phyloP scores from a whole-genome alignment of 64 coral and sea anemone genomes.

The Pocillopora damicornis region DNA sequence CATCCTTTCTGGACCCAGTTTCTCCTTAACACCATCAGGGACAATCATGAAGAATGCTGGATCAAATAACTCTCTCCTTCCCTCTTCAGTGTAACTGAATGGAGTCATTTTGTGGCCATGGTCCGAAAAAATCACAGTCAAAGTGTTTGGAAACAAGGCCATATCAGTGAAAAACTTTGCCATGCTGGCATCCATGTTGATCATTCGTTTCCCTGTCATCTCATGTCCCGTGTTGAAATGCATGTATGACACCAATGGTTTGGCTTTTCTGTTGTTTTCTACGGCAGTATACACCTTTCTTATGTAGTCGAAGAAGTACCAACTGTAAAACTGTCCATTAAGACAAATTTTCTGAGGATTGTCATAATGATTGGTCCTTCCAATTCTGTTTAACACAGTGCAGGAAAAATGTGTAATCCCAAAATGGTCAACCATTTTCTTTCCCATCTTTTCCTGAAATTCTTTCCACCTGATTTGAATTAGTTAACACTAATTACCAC shows the following conservation, averaged over 20 bases:
- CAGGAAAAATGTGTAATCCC: constrained; percentile 65
- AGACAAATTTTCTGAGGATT: constrained; percentile 41
- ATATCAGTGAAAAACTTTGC: constrained; percentile 44
- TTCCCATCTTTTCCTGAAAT: constrained; percentile 12
- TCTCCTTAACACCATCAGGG: constrained; percentile 15
- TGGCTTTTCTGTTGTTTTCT: constrained; percentile 1
- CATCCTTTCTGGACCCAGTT: constrained; percentile 33
- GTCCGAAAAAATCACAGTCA: constrained; percentile 51
- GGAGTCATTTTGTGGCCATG: constrained; percentile 60
- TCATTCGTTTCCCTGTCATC: constrained; percentile 37
- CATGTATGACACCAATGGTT: constrained; percentile 38
- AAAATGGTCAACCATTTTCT: constrained; percentile 43
- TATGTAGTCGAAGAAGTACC: constrained; percentile 58
- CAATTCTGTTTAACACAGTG: constrained; percentile 41
- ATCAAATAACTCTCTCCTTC: constrained; percentile 41
- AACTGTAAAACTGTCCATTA: constrained; percentile 46
- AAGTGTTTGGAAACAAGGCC: constrained; percentile 28
- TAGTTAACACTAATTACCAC: not conserved
- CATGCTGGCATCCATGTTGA: constrained; percentile 42
- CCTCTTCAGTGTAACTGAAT: constrained; percentile 45
- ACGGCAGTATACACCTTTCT: not conserved
- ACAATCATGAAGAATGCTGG: constrained; percentile 52
- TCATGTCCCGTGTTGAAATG: constrained; percentile 62
- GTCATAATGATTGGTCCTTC: constrained; percentile 49
- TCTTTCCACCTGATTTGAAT: constrained; percentile 42